A percentile compares a stretch with the other conserved stretches of the same genome.
These are phyloP conservation scores for Bubo blakistoni DNA, from an alignment of 2,113 vertebrate genomes.

Conservation along the genomic window DNA sequence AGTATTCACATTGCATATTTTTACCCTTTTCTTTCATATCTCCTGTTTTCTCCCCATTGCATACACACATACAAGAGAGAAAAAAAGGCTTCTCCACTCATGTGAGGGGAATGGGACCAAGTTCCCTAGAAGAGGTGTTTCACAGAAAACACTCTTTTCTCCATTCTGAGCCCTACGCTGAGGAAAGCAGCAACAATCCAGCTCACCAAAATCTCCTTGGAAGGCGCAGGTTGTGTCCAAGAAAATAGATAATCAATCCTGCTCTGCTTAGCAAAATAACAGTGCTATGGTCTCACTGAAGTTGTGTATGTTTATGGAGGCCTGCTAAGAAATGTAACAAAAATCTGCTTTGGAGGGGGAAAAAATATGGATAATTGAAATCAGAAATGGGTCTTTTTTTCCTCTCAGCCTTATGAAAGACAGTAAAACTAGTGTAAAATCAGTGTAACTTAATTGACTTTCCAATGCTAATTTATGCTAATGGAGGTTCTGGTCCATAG, in stretches of 20 bases:
- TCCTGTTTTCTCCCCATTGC: not conserved
- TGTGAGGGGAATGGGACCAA: not conserved
- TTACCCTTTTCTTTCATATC: not conserved
- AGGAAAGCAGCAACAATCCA: not conserved
- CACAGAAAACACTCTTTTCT: not conserved
- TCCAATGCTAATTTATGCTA: conserved; percentile 65
- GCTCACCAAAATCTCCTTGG: not conserved
- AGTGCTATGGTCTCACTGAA: not conserved
- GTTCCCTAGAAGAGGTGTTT: not conserved
- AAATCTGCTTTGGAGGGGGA: not conserved
- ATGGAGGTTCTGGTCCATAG: conserved; percentile 58
- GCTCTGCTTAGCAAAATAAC: not conserved
- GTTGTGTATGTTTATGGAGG: not conserved
- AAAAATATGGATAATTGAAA: not conserved
- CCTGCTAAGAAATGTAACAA: not conserved
- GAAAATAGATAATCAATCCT: not conserved
- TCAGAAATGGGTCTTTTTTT: not conserved
- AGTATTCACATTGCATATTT: accelerated
- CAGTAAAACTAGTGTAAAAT: conserved; percentile 59
- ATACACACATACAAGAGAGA: not conserved
- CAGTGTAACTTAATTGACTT: conserved; percentile 60
- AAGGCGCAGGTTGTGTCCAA: not conserved
- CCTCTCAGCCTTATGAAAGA: not conserved
- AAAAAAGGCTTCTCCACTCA: not conserved
- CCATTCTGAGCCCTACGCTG: accelerated